These are phyloP conservation scores for Ephialtes manifestator DNA, from an alignment of 2,888 invertebrate genomes.

Conservation along the genomic window DNA sequence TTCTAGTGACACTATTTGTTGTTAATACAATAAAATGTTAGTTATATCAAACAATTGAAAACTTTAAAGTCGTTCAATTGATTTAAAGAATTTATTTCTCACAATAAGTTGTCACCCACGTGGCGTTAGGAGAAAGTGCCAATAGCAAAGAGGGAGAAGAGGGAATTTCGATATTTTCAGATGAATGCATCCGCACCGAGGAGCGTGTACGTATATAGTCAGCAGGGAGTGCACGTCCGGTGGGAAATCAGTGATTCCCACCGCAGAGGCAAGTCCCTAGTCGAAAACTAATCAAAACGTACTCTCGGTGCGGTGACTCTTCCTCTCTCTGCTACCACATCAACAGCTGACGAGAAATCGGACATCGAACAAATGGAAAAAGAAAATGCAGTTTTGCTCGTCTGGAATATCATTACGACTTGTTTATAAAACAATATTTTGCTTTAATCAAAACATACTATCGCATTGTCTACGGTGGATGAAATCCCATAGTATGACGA, in stretches of 20 bases:
- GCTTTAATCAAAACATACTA: too few relatives aligned
- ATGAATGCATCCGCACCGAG: slow-evolving; percentile 26
- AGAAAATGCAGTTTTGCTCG: slow-evolving; percentile 1
- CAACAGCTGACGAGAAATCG: slow-evolving; percentile 9
- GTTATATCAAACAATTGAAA: background rate
- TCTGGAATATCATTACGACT: background rate
- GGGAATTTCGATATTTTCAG: slow-evolving; percentile 44
- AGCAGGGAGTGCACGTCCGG: slow-evolving; percentile 30
- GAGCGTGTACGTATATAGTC: background rate
- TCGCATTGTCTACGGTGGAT: too few relatives aligned
- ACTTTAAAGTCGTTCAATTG: background rate
- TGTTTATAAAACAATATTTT: background rate
- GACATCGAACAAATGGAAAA: slow-evolving; percentile 16
- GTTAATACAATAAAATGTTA: background rate
- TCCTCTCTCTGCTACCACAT: background rate
- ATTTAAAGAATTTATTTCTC: background rate
- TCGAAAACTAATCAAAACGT: slow-evolving; percentile 60
- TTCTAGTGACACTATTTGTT: background rate
- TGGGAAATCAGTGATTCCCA: slow-evolving; percentile 59
- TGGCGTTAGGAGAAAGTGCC: background rate
- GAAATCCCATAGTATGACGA: too few relatives aligned
- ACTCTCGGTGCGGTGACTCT: slow-evolving; percentile 32
- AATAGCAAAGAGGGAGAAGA: background rate
- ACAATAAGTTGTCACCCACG: slow-evolving; percentile 9
- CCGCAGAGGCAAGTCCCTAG: slow-evolving; percentile 37